A percentile compares a stretch with the other conserved stretches of the same genome.
Evolutionary conservation across 2,113 vertebrate species (phyloP).

Genomic region (Tychaedon coryphoeus): DNA sequence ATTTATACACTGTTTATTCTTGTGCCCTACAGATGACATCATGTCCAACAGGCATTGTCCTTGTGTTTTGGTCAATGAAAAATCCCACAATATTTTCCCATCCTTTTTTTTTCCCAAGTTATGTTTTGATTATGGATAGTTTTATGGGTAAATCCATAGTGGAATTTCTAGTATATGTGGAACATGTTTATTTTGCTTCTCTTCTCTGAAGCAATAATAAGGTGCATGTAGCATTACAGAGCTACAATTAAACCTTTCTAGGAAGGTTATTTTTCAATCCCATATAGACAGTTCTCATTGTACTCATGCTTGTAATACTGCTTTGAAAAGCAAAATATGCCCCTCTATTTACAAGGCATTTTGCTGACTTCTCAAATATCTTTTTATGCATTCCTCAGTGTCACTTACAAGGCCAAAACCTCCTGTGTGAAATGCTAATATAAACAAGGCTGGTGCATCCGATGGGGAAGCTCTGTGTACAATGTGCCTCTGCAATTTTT

Average conservation of each 20-base stretch:
- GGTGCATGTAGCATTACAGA: neutral
- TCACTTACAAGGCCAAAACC: neutral
- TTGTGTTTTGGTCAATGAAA: neutral
- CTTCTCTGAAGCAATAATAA: neutral
- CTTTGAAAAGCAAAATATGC: neutral
- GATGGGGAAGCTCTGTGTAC: neutral
- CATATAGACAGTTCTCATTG: neutral
- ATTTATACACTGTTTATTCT: neutral
- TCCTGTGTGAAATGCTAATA: neutral
- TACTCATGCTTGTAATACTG: neutral
- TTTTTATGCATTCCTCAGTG: neutral
- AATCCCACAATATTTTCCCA: accelerated
- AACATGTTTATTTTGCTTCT: neutral
- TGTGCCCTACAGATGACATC: neutral
- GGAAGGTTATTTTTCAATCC: neutral
- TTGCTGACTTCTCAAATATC: neutral
- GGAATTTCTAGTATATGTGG: neutral
- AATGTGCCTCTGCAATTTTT: neutral
- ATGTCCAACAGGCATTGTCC: neutral
- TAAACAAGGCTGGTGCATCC: neutral
- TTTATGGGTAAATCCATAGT: neutral
- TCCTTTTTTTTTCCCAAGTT: neutral
- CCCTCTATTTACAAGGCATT: neutral
- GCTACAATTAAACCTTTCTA: neutral
- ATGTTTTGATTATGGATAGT: neutral